Conservation (phyloP, 1,140 invertebrate genomes). For the Aethina tumida region DNA sequence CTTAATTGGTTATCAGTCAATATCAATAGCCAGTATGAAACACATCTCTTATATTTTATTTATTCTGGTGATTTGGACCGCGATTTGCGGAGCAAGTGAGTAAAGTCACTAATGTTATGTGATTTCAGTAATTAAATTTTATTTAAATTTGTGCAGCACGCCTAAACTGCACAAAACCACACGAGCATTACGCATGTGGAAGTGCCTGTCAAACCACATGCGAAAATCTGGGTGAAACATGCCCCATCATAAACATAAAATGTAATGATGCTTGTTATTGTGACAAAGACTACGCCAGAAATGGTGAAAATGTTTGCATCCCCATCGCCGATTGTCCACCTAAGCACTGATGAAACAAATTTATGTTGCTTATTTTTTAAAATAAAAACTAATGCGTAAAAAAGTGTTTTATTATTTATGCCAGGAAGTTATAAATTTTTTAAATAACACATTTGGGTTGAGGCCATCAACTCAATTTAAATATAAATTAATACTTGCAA, state of each 20-base stretch:
- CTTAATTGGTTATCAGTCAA: too few species aligned
- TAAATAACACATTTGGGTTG: too few species aligned
- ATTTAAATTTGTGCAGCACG: too few species aligned
- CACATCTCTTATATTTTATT: too few species aligned
- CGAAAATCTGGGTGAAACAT: constrained; percentile 35
- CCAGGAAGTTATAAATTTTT: too few species aligned
- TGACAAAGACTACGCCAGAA: constrained; percentile 36
- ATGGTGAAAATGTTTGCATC: constrained; percentile 34
- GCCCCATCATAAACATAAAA: constrained; percentile 37
- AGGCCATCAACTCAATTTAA: too few species aligned
- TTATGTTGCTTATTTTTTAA: not conserved
- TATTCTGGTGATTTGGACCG: too few species aligned
- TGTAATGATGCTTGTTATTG: constrained; percentile 44
- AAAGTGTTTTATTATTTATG: not conserved
- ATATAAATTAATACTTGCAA: too few species aligned
- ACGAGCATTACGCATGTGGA: constrained; percentile 40
- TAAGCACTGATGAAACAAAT: not conserved
- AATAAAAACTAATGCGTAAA: not conserved
- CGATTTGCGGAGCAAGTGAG: too few species aligned
- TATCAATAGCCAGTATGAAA: too few species aligned
- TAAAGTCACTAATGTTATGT: too few species aligned
- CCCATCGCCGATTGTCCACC: constrained; percentile 26
- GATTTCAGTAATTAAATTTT: too few species aligned
- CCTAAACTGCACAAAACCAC: constrained; percentile 17
- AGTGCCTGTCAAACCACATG: constrained; percentile 43